A percentile compares a stretch with the other conserved stretches of the same genome.
These are phyloP conservation scores for Hermodice carunculata DNA, from an alignment of 2,888 invertebrate genomes.

Conservation along the genomic window DNA sequence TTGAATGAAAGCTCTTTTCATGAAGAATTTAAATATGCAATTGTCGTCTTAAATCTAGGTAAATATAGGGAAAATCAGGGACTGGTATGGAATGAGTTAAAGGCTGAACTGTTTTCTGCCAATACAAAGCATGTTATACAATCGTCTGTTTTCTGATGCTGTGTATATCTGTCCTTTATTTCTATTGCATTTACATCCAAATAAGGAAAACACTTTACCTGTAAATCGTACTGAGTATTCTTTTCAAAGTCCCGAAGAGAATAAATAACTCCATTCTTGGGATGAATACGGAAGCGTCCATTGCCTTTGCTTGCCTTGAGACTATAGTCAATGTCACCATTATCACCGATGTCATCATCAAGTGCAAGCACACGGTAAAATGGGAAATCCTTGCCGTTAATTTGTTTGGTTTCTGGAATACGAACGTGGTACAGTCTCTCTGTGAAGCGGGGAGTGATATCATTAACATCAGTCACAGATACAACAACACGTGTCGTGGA, in stretches of 20 bases:
- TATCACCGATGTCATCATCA: conserved; percentile 61
- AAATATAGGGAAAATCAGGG: too few relatives aligned
- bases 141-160: too few relatives aligned
- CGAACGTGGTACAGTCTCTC: conserved; percentile 48
- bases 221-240: conserved; percentile 78
- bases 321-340: conserved; percentile 81
- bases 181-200: too few relatives aligned
- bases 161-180: too few relatives aligned
- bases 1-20: too few relatives aligned
- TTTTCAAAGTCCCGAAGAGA: conserved; percentile 80
- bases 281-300: conserved; percentile 88
- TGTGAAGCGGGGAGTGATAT: conserved; percentile 59
- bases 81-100: too few relatives aligned
- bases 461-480: conserved; percentile 62
- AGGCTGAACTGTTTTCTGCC: too few relatives aligned
- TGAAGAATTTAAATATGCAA: too few relatives aligned
- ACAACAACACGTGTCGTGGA: conserved; percentile 77
- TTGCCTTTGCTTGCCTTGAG: conserved; percentile 57
- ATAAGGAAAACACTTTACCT: conserved; percentile 71
- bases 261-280: conserved; percentile 84
- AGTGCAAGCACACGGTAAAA: conserved; percentile 60
- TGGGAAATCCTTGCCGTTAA: conserved; percentile 37
- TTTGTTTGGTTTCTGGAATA: conserved; percentile 37
- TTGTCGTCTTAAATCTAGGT: too few relatives aligned
- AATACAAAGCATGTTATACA: too few relatives aligned